Evolutionary conservation across 2,797 vertebrate genomes (phyloP), one percentile per base, ranked within the genome.

Genomic region (Glyptemys insculpta): DNA sequence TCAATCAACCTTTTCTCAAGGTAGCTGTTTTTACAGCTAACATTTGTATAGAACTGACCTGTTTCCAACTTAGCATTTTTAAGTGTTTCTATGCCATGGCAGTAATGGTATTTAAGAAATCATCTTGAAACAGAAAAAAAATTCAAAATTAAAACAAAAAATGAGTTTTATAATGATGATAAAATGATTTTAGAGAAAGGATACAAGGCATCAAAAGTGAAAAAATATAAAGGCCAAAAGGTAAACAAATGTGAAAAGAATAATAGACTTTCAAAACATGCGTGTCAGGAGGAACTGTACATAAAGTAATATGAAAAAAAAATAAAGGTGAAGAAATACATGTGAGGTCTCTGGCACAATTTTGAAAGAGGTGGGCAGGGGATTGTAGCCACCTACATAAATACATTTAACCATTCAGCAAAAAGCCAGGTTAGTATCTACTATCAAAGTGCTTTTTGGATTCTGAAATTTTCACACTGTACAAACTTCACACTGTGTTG

Each of bases 371-470:
- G 68, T 79, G 72, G 90, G 90, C 85, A 54, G 79, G 29, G 85
- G 92, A 94, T 57, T 96, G 14, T 79, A 96, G 92, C 87, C 93
- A 95, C 83, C 87, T 85, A 53, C 92, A 88, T 79, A 96, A 97
- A 97, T 94, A 86, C 78, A 50, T 95, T 83, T 85, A 88, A 83
- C 81, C 78, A 79, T 74, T 53, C 56, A 92, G 87, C 89, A 92
- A 96, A 95, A 94, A 94, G 85, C 83, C 83, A 79, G 54, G 86
- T 54, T 83, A 82, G 31, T 95, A 85, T 91, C 96, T 91, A 81
- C 81, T 90, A 83, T 83, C 79, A 84, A 96, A 95, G 49, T 96
- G 78, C 65, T 91, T 94, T 90, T 94, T 95, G 89, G 97, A 92
- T 81, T 87, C n/a, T 21, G 14, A 10, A 25, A 14, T 83, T 90